phyloP scores from a whole-genome alignment of 2,888 invertebrate species.

The Mongoloraphidia duomilia region DNA sequence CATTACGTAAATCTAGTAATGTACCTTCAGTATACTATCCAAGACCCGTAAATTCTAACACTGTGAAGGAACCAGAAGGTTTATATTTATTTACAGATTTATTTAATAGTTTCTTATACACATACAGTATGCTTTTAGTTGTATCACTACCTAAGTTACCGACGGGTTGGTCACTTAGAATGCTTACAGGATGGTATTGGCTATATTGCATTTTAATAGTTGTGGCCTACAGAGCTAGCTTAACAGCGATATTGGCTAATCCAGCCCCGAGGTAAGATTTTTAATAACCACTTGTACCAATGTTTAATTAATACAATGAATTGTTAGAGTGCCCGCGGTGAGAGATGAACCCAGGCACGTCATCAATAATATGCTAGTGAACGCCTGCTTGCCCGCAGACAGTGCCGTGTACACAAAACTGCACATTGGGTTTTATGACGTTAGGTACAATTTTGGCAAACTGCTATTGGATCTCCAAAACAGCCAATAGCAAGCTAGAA shows the following conservation, averaged over 20 bases:
- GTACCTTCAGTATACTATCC: slow-evolving; percentile 3
- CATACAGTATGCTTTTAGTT: slow-evolving; percentile 67
- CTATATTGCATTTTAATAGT: slow-evolving; percentile 66
- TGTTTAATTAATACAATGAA: no score
- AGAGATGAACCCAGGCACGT: no score
- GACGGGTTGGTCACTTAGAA: slow-evolving; percentile 61
- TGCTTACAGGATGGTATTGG: slow-evolving; percentile 81
- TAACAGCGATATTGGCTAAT: slow-evolving; percentile 71
- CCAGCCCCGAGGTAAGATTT: slow-evolving; percentile 47
- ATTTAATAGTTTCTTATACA: slow-evolving; percentile 60
- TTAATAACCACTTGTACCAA: no score
- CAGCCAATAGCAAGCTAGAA: no score
- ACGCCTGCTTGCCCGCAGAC: no score
- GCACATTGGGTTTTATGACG: no score
- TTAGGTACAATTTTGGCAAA: no score
- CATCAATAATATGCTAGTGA: no score
- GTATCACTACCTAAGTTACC: slow-evolving; percentile 66
- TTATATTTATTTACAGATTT: slow-evolving; percentile 58
- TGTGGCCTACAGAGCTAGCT: slow-evolving; percentile 67
- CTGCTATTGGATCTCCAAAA: no score
- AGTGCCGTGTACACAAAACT: no score
- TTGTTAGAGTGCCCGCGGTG: no score
- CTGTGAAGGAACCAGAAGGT: slow-evolving; percentile 29
- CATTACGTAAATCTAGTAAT: background rate
- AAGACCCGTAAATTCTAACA: background rate